These are phyloP conservation scores for Palythoa grandiflora DNA, from an alignment of 92 coral and sea anemone genomes.

Conservation along the genomic window DNA sequence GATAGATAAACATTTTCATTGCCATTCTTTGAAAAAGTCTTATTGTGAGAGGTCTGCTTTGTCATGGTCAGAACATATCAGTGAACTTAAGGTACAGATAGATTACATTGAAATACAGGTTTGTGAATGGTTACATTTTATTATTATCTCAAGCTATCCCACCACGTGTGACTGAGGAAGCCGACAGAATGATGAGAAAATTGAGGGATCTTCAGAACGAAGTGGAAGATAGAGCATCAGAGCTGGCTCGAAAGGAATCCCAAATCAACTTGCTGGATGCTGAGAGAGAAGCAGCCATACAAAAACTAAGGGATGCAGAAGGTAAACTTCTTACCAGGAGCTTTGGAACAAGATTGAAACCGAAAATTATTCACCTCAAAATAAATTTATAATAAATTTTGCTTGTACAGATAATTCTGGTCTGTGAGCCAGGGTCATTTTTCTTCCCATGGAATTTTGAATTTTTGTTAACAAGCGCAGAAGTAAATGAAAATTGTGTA, in stretches of 20 bases:
- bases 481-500: too few species aligned
- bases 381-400: too few species aligned
- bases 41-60: too few species aligned
- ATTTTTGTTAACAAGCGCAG: too few species aligned
- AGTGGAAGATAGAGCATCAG: conserved; percentile 80
- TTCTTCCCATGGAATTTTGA: too few species aligned
- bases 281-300: conserved; percentile 87
- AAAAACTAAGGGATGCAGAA: conserved; percentile 86
- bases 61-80: too few species aligned
- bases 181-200: conserved; percentile 98
- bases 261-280: conserved; percentile 91
- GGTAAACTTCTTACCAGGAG: conserved; percentile 52
- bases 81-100: too few species aligned
- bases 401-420: too few species aligned
- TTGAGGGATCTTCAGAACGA: conserved; percentile 87
- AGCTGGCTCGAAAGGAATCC: conserved; percentile 82
- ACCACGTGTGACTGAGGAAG: conserved; percentile 98
- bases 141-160: conserved; percentile 72
- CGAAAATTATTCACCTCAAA: too few species aligned
- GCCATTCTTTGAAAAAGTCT: too few species aligned
- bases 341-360: not conserved
- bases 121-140: not conserved
- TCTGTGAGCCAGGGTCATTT: too few species aligned
- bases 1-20: too few species aligned
- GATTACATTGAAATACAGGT: not conserved